Conservation (phyloP, 2,113 vertebrate species). For the Uria lomvia region DNA sequence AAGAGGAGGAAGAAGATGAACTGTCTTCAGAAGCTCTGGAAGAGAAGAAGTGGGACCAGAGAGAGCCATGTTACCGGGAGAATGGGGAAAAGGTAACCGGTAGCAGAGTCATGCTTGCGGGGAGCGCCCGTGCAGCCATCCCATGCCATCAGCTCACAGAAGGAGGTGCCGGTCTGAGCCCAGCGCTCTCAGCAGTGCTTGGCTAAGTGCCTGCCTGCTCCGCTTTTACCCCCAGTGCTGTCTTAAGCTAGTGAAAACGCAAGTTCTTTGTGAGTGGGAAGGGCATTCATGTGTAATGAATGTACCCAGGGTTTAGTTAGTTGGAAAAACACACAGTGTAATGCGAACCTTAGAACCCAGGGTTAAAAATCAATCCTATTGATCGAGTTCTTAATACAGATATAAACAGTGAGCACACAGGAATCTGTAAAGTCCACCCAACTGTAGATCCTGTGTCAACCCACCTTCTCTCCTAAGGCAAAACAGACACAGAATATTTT, state of each 20-base stretch:
- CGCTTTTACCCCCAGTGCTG: neutral
- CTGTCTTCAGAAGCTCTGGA: conserved; percentile 31
- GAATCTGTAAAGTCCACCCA: neutral
- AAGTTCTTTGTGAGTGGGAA: neutral
- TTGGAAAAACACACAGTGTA: neutral
- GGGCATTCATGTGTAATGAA: neutral
- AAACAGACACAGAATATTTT: neutral
- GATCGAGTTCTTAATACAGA: neutral
- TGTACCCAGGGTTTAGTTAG: neutral
- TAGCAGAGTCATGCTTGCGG: neutral
- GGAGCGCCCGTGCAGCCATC: neutral
- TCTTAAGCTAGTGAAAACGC: neutral
- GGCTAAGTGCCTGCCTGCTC: neutral
- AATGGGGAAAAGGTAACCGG: conserved; percentile 79
- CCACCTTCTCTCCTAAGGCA: neutral
- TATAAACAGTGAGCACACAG: neutral
- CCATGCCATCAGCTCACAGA: conserved; percentile 35
- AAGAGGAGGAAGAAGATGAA: conserved; percentile 93
- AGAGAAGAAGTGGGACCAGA: conserved; percentile 52
- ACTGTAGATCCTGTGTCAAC: neutral
- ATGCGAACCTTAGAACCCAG: neutral
- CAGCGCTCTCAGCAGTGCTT: neutral
- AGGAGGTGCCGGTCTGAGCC: neutral
- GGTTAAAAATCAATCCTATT: neutral
- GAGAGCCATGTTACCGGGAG: conserved; percentile 58